Evolutionary conservation across 2,888 invertebrate species (phyloP), one percentile per base, ranked within the genome.

Genomic region (Ommatoiulus sabulosus): DNA sequence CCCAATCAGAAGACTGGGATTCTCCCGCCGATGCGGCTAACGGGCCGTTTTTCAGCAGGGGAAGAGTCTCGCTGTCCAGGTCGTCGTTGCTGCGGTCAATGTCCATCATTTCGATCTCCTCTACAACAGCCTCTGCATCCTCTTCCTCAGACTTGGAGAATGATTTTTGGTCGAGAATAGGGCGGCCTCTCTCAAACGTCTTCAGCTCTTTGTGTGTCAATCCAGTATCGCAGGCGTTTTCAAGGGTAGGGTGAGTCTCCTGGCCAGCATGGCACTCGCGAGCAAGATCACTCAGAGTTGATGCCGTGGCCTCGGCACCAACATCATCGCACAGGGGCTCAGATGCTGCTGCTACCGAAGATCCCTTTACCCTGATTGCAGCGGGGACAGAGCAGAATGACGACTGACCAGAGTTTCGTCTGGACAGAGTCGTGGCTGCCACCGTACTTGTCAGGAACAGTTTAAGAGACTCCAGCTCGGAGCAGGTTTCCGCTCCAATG

Each of bases 51-150:
- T 44, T 86, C 12, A 86, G 44, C 17, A 86, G 46, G 46, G 87
- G 87, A 44, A 46, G 24, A 44, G 44, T 44, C 46, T 86, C 87
- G 87, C 44, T 57, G 57, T 57, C 57, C 57, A n/a, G 20, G 24
- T 88, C 89, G 20, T 89, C 88, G 57, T 87, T 84, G 52, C 86
- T 86, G 43, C 43, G 72, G 63, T 88, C 89, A 35, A 89, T 84
- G n/a, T 89, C 89, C 89, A 89, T 89, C 89, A 89, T 89, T 63
- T 89, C 89, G 24, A 89, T 89, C 35, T 87, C 89, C n/a, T 87
- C 89, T 1, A n/a, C 43, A 10, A 12, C 88, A 15, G 24, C 43
- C 35, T 84, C 44, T 15, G 35, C 20, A 12, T 63, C 72, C 8
- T 88, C 72, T 10, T 52, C 52, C 10, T 46, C 48, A 10, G 46